Evolutionary conservation across 2,888 invertebrate species (phyloP).

Genomic region (Epicampocera succincta): DNA sequence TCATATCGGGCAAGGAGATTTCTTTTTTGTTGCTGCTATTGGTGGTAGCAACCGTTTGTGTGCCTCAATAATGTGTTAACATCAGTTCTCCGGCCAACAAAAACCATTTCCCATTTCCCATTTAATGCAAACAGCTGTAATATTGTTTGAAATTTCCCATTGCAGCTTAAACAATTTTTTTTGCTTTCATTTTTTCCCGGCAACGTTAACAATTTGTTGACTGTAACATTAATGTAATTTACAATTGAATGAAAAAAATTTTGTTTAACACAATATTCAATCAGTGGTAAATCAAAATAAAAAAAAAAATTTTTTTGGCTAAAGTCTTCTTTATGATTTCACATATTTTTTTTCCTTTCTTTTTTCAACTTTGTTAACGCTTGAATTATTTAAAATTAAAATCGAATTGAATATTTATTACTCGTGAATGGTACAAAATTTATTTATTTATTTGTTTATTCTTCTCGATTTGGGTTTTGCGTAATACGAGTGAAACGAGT

Average conservation of each 20-base stretch:
- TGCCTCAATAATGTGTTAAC: slow-evolving; percentile 53
- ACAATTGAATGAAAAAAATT: slow-evolving; percentile 39
- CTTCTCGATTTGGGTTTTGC: slow-evolving; percentile 35
- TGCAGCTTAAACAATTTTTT: slow-evolving; percentile 76
- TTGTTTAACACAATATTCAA: slow-evolving; percentile 47
- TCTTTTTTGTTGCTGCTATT: slow-evolving; percentile 30
- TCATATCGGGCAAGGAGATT: slow-evolving; percentile 44
- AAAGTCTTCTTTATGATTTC: slow-evolving; percentile 14
- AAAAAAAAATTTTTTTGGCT: slow-evolving; percentile 13
- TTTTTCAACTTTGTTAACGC: slow-evolving; percentile 43
- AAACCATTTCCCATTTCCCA: slow-evolving; percentile 38
- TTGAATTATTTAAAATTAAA: slow-evolving; percentile 49
- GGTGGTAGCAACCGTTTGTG: slow-evolving; percentile 2
- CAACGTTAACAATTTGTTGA: slow-evolving; percentile 41
- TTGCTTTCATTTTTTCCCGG: slow-evolving; percentile 4
- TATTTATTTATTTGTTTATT: slow-evolving; percentile 29
- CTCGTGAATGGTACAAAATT: slow-evolving; percentile 7
- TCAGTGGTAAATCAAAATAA: slow-evolving; percentile 40
- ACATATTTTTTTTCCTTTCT: neutral
- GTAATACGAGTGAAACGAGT: neutral
- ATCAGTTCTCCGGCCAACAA: slow-evolving; percentile 22
- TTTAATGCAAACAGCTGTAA: slow-evolving; percentile 76
- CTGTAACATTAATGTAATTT: slow-evolving; percentile 56
- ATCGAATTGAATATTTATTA: slow-evolving; percentile 57
- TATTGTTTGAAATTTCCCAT: slow-evolving; percentile 78